These are phyloP conservation scores for Campoplex capitator DNA, from an alignment of 2,888 invertebrate genomes.

Conservation along the genomic window DNA sequence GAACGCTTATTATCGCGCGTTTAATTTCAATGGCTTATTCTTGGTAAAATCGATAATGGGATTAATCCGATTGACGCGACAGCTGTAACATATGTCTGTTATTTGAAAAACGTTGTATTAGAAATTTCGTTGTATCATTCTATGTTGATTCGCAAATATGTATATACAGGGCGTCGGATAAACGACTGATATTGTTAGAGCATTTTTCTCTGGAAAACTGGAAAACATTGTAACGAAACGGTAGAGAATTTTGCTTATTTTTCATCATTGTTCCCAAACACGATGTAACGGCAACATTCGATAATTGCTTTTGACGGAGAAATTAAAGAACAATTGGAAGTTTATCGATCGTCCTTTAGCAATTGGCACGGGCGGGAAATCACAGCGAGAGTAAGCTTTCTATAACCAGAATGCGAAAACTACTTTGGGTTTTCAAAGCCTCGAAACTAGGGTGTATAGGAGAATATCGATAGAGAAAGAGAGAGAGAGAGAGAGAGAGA, in stretches of 20 bases:
- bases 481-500: conserved; percentile 10
- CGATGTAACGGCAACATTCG: conserved; percentile 28
- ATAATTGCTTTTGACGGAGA: conserved; percentile 41
- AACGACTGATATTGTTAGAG: not conserved
- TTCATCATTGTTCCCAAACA: conserved; percentile 7
- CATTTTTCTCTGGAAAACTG: not conserved
- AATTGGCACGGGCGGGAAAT: conserved; percentile 72
- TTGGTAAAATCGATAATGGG: conserved; percentile 1
- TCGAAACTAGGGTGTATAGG: conserved; percentile 67
- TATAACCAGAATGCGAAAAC: conserved; percentile 77
- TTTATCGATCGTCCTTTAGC: conserved; percentile 76
- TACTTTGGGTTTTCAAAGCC: conserved; percentile 78
- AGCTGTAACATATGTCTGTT: not conserved
- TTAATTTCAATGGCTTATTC: not conserved
- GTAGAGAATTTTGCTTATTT: not conserved
- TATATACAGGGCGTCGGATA: not conserved
- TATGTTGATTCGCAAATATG: not conserved
- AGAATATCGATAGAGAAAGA: conserved; percentile 25
- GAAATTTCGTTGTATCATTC: not conserved
- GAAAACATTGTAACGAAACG: not conserved
- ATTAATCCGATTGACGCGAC: conserved; percentile 3
- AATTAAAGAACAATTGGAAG: conserved; percentile 68
- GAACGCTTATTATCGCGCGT: not conserved
- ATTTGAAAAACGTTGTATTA: not conserved
- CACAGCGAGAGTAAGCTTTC: conserved; percentile 74